Base-by-base conservation (phyloP, 2,888 invertebrate genomes). In the Morpho deidamia region DNA sequence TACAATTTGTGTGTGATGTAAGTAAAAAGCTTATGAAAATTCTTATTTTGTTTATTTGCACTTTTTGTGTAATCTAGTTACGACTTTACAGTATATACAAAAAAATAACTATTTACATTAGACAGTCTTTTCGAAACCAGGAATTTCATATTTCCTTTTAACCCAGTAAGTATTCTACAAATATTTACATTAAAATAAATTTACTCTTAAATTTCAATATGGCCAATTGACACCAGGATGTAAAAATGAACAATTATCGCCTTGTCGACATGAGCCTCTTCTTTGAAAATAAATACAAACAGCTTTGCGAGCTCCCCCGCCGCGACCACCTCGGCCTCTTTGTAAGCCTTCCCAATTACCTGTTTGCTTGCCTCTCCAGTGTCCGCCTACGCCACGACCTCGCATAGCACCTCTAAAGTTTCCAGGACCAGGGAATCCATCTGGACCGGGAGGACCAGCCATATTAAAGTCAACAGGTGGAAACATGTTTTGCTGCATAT, bases 171-270 rank as follows among this genome's bases (percentile, higher is more conserved):
- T 40, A 10, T 47, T 47, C 23, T 23, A 23, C 23, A 23, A 5
- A 5, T 23, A 23, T 23, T 23, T 23, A 23, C 23, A 23, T 23
- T 23, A 5, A 23, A 23, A 37, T 9, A 32, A 1, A 9, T 11
- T 41, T 38, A 44, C 42, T 38, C 50, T 55, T 49, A 45, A 44
- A 45, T 47, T 53, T 66, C 75, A 90, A 72, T 75, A 89, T 8
- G 92, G 92, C 66, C 91, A 91, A 76, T 92, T 92, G 12, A 91
- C 90, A 59, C 92, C 93, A 3, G 95, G 95, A 89, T 97, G 97
- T 64, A 96, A 85, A 78, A 95, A 97, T 51, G 93, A 92, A 82
- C 97, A 97, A 65, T 93, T 93, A 66, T 95, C 95, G 52, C 95
- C 95, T 72, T 95, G 93, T 48, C 95, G 90, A 83, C 97, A 97